Conservation (phyloP, 2,113 vertebrate genomes). For the Crotalus horridus region DNA sequence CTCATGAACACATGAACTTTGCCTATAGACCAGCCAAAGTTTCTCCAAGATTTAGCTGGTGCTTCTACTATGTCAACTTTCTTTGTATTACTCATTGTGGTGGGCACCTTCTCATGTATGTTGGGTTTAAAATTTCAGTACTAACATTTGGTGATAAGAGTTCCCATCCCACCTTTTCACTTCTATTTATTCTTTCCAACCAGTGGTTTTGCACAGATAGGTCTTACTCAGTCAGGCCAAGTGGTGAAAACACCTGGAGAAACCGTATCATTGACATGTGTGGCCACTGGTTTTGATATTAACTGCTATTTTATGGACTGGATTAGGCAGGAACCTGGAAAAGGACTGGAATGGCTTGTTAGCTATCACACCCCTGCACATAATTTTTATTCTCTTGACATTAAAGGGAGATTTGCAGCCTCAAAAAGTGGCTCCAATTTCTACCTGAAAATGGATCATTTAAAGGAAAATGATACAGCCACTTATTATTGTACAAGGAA, state of each 20-base stretch:
- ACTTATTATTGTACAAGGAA: background rate
- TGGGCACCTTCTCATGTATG: background rate
- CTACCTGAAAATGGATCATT: background rate
- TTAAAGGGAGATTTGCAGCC: background rate
- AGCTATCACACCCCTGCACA: background rate
- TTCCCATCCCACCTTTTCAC: background rate
- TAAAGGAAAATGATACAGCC: background rate
- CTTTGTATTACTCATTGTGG: background rate
- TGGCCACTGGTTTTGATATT: slow-evolving; percentile 33
- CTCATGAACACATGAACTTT: background rate
- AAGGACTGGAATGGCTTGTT: background rate
- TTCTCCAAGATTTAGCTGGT: background rate
- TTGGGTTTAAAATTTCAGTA: background rate
- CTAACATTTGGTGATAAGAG: background rate
- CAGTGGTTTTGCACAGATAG: background rate
- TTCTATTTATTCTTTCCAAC: background rate
- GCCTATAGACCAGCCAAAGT: background rate
- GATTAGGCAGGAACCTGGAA: background rate
- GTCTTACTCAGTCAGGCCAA: background rate
- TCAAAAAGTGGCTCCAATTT: background rate
- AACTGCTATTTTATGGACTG: rapidly evolving
- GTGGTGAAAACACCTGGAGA: background rate
- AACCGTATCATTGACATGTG: slow-evolving; percentile 8
- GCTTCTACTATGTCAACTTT: background rate
- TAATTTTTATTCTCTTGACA: background rate